phyloP scores from a whole-genome alignment of 2,113 vertebrate species.

The Cairina moschata region DNA sequence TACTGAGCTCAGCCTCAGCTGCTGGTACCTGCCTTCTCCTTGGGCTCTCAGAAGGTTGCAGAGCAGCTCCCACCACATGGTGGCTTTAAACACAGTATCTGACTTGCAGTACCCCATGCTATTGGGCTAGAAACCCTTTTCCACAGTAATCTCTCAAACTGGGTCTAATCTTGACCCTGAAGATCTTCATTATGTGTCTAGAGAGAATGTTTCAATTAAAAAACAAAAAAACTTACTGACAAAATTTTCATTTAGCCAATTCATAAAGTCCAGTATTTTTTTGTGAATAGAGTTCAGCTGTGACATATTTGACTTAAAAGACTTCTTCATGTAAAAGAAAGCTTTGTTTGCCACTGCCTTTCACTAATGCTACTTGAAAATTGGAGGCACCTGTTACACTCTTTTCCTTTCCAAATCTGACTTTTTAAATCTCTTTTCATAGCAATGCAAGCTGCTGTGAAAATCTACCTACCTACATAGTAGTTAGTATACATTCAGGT shows the following conservation, averaged over 20 bases:
- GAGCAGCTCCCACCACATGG: neutral
- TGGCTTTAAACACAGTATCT: neutral
- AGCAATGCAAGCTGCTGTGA: neutral
- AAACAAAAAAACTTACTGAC: neutral
- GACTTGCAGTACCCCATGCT: neutral
- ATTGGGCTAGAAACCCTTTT: neutral
- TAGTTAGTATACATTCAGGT: neutral
- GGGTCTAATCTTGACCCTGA: neutral
- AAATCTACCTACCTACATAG: neutral
- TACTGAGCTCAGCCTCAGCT: neutral
- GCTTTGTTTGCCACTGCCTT: neutral
- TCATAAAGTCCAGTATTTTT: neutral
- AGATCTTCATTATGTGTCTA: neutral
- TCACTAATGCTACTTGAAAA: neutral
- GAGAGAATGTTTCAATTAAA: neutral
- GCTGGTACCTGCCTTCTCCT: rapidly evolving
- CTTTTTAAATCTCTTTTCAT: neutral
- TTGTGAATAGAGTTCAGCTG: neutral
- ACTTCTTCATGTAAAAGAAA: neutral
- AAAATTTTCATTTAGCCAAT: neutral
- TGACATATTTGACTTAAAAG: neutral
- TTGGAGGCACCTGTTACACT: neutral
- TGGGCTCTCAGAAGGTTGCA: rapidly evolving
- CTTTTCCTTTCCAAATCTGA: neutral
- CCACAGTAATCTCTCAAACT: neutral